phyloP scores from a whole-genome alignment of 2,113 vertebrate species.

The Phainopepla nitens region DNA sequence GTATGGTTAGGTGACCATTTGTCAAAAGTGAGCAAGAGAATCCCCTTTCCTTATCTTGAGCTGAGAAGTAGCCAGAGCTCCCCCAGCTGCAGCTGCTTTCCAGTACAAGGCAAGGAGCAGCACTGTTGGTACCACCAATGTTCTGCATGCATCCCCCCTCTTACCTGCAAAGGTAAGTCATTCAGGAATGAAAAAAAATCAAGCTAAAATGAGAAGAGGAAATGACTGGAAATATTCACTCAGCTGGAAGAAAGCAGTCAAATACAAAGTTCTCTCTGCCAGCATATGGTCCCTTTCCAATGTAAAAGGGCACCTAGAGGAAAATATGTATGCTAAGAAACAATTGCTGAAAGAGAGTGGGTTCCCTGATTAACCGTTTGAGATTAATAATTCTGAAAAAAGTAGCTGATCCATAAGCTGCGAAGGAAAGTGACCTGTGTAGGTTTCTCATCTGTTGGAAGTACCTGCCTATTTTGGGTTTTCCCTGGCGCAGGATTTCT shows the following conservation, averaged over 20 bases:
- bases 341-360: not conserved
- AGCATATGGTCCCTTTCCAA: not conserved
- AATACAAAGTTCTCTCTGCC: not conserved
- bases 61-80: not conserved
- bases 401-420: not conserved
- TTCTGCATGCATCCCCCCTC: fast-evolving
- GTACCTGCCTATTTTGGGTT: not conserved
- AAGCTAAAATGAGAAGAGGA: not conserved
- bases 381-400: not conserved
- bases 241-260: not conserved
- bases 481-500: not conserved
- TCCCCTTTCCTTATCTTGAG: not conserved
- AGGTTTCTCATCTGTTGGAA: not conserved
- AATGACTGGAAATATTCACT: not conserved
- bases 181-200: not conserved
- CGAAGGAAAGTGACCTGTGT: not conserved
- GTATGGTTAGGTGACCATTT: not conserved
- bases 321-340: not conserved
- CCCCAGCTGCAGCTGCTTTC: not conserved
- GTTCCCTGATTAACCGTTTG: not conserved
- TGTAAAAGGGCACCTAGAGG: not conserved
- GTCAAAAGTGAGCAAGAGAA: not conserved
- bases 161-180: not conserved
- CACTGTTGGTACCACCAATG: not conserved
- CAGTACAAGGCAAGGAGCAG: not conserved